Evolutionary conservation across 2,113 vertebrate species (phyloP).

Genomic region (Natator depressus): DNA sequence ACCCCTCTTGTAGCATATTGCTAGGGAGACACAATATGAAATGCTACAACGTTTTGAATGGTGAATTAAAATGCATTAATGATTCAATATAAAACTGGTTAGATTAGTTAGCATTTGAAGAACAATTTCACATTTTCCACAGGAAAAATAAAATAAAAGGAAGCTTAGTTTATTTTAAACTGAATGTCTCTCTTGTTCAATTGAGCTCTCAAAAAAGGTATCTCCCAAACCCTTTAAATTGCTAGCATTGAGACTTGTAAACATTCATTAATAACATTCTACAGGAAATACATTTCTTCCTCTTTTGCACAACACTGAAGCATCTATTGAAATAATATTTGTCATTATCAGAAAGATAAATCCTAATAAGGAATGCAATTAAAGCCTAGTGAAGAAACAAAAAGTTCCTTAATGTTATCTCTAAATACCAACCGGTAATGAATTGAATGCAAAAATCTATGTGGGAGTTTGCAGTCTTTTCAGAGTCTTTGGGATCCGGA

Average conservation of each 20-base stretch:
- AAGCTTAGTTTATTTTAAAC: conserved; percentile 67
- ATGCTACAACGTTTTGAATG: conserved; percentile 57
- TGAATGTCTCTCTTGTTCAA: conserved; percentile 41
- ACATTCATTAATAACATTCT: conserved; percentile 75
- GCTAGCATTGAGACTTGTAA: conserved; percentile 66
- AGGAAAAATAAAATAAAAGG: not conserved
- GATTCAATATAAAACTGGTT: conserved; percentile 68
- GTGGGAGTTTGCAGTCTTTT: conserved; percentile 52
- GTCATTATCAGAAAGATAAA: conserved; percentile 74
- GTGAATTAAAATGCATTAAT: conserved; percentile 73
- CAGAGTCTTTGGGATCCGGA: conserved; percentile 6
- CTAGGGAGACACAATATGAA: conserved; percentile 64
- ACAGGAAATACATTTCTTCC: conserved; percentile 68
- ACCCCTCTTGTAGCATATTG: conserved; percentile 28
- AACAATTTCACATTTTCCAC: conserved; percentile 54
- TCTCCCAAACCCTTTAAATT: conserved; percentile 69
- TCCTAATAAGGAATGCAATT: conserved; percentile 74
- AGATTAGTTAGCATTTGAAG: conserved; percentile 77
- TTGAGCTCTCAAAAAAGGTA: conserved; percentile 66
- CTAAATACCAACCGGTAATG: conserved; percentile 55
- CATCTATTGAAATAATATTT: conserved; percentile 75
- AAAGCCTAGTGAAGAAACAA: conserved; percentile 70
- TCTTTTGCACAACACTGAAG: conserved; percentile 48
- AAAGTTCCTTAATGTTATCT: conserved; percentile 73
- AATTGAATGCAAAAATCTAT: conserved; percentile 49